Evolutionary conservation across 2,113 vertebrate species (phyloP), one percentile per base, ranked within the genome.

Genomic region (Ophiodon elongatus): DNA sequence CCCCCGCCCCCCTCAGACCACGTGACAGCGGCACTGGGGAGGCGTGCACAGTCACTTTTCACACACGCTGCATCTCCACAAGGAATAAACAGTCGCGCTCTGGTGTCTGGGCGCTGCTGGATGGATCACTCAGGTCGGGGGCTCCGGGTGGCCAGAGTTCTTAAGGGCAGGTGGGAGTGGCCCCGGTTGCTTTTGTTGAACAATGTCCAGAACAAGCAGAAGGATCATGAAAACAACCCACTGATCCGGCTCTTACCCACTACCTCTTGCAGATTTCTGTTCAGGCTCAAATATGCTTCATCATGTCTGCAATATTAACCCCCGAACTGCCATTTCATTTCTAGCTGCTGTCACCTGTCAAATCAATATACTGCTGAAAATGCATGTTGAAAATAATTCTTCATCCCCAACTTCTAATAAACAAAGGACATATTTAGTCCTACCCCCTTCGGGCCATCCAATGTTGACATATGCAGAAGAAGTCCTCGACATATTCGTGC

Each of bases 181-280:
- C 85, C 62, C 62, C 85, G 9, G 6, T 41, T 88, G 83, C 77
- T 88, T 82, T 86, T 93, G 72, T 93, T 90, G 89, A 92, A 91
- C 78, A 69, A 65, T 81, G 66, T 91, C 89, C 88, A 89, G 85
- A 85, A 71, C 84, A 88, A 91, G 88, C 90, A 88, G 50, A 56
- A 52, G 70, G 80, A 92, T 91, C 85, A 88, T 85, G 85, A 93
- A 93, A 92, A 94, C 89, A 93, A 91, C 75, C 87, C 80, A 91
- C 47, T 88, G 85, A 92, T 88, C 79, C 62, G 79, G 78, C 62
- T 25, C 77, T 77, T 75, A 67, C 39, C 21, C 69, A 57, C 31
- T 4, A 45, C 62, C 69, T 86, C 41, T 62, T 73, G 39, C 82
- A 57, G 17, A 64, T 79, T 57, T 88, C 65, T 56, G 64, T 27